phyloP scores from a whole-genome alignment of 2,888 invertebrate species.

The Papilio gigon region DNA sequence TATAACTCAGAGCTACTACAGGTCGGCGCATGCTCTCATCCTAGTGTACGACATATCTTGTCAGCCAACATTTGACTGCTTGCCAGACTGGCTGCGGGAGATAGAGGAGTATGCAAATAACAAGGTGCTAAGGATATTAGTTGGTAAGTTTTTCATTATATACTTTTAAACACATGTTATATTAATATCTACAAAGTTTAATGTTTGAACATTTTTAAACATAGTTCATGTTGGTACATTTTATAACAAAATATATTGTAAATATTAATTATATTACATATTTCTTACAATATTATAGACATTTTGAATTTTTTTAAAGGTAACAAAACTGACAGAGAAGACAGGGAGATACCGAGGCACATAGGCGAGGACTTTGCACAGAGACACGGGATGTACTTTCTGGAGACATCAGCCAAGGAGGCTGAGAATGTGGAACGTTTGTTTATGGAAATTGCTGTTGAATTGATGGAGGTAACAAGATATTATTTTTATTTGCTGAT shows the following conservation, averaged over 20 bases:
- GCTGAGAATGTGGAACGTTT: conserved; percentile 98
- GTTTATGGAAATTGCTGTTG: conserved; percentile 98
- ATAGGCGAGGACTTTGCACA: conserved; percentile 98
- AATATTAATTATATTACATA: too few relatives aligned
- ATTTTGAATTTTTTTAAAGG: conserved; percentile 83
- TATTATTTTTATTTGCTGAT: conserved; percentile 38
- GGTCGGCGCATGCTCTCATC: conserved; percentile 98
- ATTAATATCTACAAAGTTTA: too few relatives aligned
- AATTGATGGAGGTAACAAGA: conserved; percentile 87
- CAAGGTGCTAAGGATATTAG: conserved; percentile 96
- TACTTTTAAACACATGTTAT: not conserved
- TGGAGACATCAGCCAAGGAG: conserved; percentile 99
- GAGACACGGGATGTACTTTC: conserved; percentile 97
- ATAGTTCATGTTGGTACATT: too few relatives aligned
- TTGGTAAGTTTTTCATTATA: conserved; percentile 84
- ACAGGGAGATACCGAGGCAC: conserved; percentile 96
- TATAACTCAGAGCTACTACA: conserved; percentile 98
- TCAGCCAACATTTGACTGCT: conserved; percentile 98
- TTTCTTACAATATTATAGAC: too few relatives aligned
- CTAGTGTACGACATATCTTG: conserved; percentile 98
- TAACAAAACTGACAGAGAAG: conserved; percentile 98
- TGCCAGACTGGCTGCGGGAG: conserved; percentile 98
- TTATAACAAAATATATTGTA: too few relatives aligned
- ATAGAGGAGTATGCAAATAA: conserved; percentile 98
- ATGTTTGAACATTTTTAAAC: too few relatives aligned